Percentiles rank a stretch among this genome's conserved stretches.
Conservation (phyloP, 2,888 invertebrate species). For the Thecophora atra region DNA sequence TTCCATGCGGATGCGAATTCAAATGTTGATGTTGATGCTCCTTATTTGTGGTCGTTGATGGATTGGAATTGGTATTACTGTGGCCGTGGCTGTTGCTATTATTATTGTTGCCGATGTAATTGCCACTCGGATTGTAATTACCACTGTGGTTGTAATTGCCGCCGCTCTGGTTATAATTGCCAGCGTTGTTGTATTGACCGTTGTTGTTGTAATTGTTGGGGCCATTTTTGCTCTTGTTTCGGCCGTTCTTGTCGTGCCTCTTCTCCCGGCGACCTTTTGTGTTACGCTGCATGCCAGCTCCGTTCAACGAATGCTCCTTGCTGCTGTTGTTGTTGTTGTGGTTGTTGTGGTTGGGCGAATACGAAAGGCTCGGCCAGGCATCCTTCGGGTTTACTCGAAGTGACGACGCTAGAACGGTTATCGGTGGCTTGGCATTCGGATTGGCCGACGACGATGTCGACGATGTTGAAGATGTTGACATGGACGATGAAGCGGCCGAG, state of each 20-base stretch:
- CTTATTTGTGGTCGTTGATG: slow-evolving; percentile 50
- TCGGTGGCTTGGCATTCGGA: slow-evolving; percentile 40
- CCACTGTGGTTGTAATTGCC: no score
- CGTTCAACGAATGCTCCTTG: slow-evolving; percentile 45
- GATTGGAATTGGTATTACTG: no score
- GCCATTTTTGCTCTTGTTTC: slow-evolving; percentile 66
- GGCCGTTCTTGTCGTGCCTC: slow-evolving; percentile 66
- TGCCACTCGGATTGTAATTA: slow-evolving; percentile 45
- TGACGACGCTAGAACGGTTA: slow-evolving; percentile 40
- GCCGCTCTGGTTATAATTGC: slow-evolving; percentile 62
- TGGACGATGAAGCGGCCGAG: slow-evolving; percentile 28
- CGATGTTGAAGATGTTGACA: slow-evolving; percentile 43
- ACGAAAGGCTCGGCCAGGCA: slow-evolving; percentile 77
- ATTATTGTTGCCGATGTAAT: slow-evolving; percentile 52
- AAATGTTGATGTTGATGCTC: slow-evolving; percentile 54
- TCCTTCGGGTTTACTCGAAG: slow-evolving; percentile 70
- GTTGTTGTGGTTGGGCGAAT: no score
- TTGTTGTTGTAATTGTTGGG: slow-evolving; percentile 43
- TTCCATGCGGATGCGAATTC: slow-evolving; percentile 40
- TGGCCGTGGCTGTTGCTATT: slow-evolving; percentile 45
- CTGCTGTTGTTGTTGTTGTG: no score
- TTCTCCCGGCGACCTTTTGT: slow-evolving; percentile 52
- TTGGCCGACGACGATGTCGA: slow-evolving; percentile 46
- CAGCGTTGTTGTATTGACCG: slow-evolving; percentile 45
- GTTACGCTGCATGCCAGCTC: slow-evolving; percentile 47